Conservation (phyloP, 2,113 vertebrate species). For the Chrysemys picta region DNA sequence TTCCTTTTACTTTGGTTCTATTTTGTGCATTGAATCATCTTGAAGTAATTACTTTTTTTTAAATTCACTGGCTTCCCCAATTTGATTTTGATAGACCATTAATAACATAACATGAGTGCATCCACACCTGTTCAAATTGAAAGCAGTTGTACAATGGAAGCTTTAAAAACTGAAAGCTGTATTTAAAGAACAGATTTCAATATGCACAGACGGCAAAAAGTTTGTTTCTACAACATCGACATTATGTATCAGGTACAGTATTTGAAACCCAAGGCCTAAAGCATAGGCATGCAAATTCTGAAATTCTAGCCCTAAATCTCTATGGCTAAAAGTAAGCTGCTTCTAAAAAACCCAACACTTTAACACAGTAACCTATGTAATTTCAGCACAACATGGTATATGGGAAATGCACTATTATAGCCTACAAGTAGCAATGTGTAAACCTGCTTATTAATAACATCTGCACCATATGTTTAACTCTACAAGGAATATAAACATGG, state of each 20-base stretch:
- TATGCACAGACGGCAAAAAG: not conserved
- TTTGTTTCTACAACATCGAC: not conserved
- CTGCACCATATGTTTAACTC: not conserved
- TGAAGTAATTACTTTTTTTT: constrained; percentile 5
- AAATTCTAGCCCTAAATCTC: not conserved
- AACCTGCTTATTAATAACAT: not conserved
- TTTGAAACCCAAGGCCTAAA: not conserved
- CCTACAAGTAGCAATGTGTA: not conserved
- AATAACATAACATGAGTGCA: not conserved
- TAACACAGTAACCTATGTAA: not conserved
- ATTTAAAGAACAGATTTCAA: not conserved
- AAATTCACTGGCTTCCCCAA: not conserved
- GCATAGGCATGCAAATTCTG: not conserved
- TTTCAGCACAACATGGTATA: not conserved
- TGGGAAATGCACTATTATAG: constrained; percentile 3
- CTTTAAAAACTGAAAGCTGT: not conserved
- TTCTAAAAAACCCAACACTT: not conserved
- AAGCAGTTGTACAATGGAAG: constrained; percentile 2
- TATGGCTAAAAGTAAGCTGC: constrained; percentile 1
- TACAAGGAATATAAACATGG: not conserved
- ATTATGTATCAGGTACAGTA: not conserved
- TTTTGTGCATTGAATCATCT: not conserved
- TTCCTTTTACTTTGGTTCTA: not conserved
- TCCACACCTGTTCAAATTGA: constrained; percentile 11
- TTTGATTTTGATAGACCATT: not conserved